Conservation (phyloP, 2,888 invertebrate genomes). For the Luperina nickerlii region DNA sequence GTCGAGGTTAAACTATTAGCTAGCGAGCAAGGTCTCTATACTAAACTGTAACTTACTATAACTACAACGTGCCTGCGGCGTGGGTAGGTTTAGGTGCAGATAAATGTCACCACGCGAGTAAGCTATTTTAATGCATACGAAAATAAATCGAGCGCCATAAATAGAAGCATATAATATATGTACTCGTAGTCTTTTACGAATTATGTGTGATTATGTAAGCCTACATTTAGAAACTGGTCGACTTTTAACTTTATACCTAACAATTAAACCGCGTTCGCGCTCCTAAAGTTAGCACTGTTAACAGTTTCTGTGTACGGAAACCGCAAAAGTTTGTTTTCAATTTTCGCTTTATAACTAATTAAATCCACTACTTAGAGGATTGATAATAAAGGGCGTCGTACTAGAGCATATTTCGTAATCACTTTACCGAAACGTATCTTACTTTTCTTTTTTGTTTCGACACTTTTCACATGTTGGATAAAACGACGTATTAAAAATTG, state of each 20-base stretch:
- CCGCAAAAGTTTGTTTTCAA: constrained; percentile 39
- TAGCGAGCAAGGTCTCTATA: not conserved
- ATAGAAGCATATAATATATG: not conserved
- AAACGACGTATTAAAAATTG: not conserved
- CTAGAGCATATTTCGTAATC: not conserved
- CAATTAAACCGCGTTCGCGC: constrained; percentile 44
- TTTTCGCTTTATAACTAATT: constrained; percentile 43
- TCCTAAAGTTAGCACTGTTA: constrained; percentile 22
- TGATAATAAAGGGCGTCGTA: not conserved
- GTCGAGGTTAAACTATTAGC: not conserved
- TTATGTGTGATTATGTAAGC: constrained; percentile 25
- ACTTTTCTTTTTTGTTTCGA: not conserved
- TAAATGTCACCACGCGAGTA: not conserved
- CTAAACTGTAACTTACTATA: not conserved
- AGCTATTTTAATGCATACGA: not conserved
- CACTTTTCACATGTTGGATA: not conserved
- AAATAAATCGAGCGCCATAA: not conserved
- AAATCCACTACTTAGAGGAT: constrained; percentile 23
- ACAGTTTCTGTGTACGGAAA: constrained; percentile 27
- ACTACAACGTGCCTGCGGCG: not conserved
- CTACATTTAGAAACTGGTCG: constrained; percentile 30
- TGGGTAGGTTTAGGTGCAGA: not conserved
- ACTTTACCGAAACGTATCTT: not conserved
- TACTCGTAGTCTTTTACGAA: too few species aligned
- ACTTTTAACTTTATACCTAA: constrained; percentile 44